Evolutionary conservation across 2,113 vertebrate genomes (phyloP), one percentile per base, ranked within the genome.

Genomic region (Archilochus colubris): DNA sequence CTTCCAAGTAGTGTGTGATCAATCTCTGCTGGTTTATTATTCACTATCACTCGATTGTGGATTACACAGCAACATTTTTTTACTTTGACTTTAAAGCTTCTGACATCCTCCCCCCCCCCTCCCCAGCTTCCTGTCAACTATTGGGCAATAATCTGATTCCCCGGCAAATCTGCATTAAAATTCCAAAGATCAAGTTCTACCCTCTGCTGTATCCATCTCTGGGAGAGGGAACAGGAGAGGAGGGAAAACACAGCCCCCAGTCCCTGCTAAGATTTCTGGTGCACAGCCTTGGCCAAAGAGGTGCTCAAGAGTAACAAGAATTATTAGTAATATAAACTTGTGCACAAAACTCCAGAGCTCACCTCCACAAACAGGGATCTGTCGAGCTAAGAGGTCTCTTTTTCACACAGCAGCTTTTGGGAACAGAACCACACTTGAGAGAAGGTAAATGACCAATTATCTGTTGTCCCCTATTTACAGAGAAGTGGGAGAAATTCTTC

Each of bases 111-210:
- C 40, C 86, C 72, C 33, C 33, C 33, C 33, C 7, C 33, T 33
- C 54, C 86, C 82, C 86, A 22, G 54, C 67, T 40, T 63, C 67
- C 80, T 63, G 20, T 64, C 76, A 51, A 64, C 59, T 28, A 43
- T 53, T 48, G 72, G 68, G 84, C 73, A 94, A 80, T 73, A 53
- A 94, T 44, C 89, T 91, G 87, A 86, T 94, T 88, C 86, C 80
- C 63, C 40, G 57, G 84, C 44, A 92, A 92, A 95, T 55, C 76
- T 57, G 80, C 68, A 86, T 91, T 81, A 53, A 73, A 50, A 80
- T 94, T 86, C 89, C 94, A 77, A 68, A 92, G 81, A 51, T 9
- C 43, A 13, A 72, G 62, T n/a, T 27, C 77, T 53, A 3, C 51
- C 30, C 75, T 75, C 31, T 33, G 61, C 80, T 72, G 76, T 3